Conservation (phyloP, 2,888 invertebrate genomes). For the Metallyticus violacea region DNA sequence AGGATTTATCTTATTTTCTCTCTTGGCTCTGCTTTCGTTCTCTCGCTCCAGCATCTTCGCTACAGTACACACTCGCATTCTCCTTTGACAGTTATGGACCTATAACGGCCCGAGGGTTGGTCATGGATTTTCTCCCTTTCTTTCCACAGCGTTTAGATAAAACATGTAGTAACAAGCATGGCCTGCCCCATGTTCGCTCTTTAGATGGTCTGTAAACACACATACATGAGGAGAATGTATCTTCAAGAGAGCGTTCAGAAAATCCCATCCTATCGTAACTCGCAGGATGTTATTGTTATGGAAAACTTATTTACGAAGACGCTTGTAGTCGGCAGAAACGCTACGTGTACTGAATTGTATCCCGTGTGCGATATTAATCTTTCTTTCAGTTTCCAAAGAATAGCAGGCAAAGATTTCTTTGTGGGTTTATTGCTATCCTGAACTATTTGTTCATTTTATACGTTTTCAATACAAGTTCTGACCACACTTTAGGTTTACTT, state of each 20-base stretch:
- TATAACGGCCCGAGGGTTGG: neutral
- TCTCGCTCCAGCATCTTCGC: neutral
- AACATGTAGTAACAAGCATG: neutral
- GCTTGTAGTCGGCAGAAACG: neutral
- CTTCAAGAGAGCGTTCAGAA: neutral
- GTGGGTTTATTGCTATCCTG: neutral
- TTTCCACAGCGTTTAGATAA: conserved; percentile 1
- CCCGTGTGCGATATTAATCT: neutral
- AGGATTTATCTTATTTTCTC: neutral
- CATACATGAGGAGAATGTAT: neutral
- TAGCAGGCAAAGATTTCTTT: neutral
- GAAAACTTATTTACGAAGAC: neutral
- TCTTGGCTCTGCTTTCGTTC: neutral
- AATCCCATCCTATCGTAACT: neutral
- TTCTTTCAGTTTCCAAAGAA: neutral
- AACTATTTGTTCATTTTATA: too few relatives aligned
- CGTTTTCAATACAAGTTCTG: too few relatives aligned
- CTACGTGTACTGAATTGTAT: neutral
- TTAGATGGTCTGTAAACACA: neutral
- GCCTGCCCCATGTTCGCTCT: neutral
- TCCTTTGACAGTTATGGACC: conserved; percentile 7
- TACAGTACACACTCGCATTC: neutral
- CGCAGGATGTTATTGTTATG: neutral
- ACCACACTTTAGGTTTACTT: too few relatives aligned
- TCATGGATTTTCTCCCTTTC: neutral